Conservation (phyloP, 2,797 vertebrate species). For the Paguma larvata region DNA sequence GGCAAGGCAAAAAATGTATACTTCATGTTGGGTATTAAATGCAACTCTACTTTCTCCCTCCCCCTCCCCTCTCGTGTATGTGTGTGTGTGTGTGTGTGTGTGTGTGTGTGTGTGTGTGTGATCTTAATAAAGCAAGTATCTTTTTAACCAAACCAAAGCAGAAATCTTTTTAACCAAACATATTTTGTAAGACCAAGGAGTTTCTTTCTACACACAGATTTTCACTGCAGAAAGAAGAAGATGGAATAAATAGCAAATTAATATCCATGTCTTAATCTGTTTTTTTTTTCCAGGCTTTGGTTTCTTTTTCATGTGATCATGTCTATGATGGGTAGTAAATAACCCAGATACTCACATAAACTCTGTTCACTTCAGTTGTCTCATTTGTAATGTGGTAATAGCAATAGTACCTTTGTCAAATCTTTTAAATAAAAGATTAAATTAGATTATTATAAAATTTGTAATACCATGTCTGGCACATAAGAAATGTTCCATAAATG, state of each 20-base stretch:
- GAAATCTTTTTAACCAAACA: neutral
- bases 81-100: neutral
- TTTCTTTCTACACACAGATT: neutral
- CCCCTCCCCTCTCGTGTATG: neutral
- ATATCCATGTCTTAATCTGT: neutral
- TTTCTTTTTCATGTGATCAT: conserved; percentile 13
- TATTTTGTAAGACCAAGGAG: conserved; percentile 1
- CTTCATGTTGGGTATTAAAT: neutral
- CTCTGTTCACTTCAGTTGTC: neutral
- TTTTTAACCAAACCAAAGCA: neutral
- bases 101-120: neutral
- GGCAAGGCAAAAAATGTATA: conserved; percentile 1
- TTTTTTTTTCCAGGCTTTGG: neutral
- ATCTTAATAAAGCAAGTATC: neutral
- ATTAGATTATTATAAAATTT: conserved; percentile 1
- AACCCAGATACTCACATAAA: neutral
- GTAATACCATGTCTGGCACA: neutral
- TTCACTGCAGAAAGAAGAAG: neutral
- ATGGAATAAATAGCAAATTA: neutral
- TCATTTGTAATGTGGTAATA: neutral
- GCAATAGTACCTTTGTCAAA: neutral
- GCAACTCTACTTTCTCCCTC: neutral
- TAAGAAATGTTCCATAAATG: neutral
- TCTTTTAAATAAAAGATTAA: neutral
- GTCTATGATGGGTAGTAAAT: neutral